Conservation (phyloP, 2,888 invertebrate genomes). For the Drosophila anomalata region DNA sequence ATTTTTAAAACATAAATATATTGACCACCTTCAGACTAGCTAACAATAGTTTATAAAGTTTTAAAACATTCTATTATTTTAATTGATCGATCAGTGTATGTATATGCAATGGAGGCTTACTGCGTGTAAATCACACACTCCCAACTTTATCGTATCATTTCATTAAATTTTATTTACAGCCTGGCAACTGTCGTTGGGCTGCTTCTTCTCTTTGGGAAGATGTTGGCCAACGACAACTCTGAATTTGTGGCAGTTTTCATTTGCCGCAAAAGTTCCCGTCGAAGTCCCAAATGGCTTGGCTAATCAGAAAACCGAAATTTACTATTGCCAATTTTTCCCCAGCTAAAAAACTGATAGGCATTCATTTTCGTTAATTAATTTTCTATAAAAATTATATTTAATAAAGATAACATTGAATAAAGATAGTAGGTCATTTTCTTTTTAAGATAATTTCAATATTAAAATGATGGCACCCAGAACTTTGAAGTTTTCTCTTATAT, state of each 20-base stretch:
- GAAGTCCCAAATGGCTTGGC: conserved; percentile 38
- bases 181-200: conserved; percentile 39
- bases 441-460: not conserved
- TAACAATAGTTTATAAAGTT: not conserved
- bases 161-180: conserved; percentile 79
- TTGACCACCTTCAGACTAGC: too few relatives aligned
- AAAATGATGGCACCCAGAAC: not conserved
- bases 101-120: conserved; percentile 55
- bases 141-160: conserved; percentile 72
- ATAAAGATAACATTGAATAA: too few relatives aligned
- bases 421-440: not conserved
- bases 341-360: not conserved
- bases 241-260: conserved; percentile 49
- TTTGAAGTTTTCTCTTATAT: not conserved
- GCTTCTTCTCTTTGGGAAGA: conserved; percentile 17
- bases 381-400: too few relatives aligned
- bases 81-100: conserved; percentile 13
- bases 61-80: not conserved
- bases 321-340: too few relatives aligned
- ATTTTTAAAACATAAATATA: too few relatives aligned
- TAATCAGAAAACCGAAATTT: conserved; percentile 42
- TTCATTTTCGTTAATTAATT: not conserved
- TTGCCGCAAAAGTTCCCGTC: conserved; percentile 29
- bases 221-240: conserved; percentile 47
- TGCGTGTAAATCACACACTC: conserved; percentile 72